phyloP scores from a whole-genome alignment of 2,113 vertebrate species.

The Tyto alba region DNA sequence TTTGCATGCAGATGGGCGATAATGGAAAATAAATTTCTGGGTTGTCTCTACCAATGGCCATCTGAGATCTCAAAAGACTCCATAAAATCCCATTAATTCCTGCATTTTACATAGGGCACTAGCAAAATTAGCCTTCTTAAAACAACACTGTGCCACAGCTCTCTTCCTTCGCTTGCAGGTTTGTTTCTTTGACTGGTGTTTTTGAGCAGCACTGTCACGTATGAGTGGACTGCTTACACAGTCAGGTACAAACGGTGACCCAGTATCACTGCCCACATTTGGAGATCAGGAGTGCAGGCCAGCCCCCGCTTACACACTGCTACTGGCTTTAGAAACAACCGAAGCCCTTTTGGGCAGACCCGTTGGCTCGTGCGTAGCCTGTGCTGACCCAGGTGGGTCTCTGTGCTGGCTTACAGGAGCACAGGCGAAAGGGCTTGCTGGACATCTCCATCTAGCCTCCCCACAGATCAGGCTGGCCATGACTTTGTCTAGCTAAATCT shows the following conservation, averaged over 20 bases:
- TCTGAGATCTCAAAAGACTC: neutral
- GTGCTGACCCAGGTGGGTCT: neutral
- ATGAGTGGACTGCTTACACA: fast-evolving
- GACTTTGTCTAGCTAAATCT: neutral
- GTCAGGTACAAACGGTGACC: neutral
- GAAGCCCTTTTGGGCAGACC: neutral
- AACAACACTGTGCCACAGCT: neutral
- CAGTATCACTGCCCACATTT: neutral
- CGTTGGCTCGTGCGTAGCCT: neutral
- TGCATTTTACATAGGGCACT: neutral
- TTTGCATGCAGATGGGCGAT: neutral
- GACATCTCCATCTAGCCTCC: neutral
- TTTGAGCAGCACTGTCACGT: neutral
- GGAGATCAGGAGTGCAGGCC: neutral
- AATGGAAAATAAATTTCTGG: neutral
- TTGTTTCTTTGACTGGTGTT: too few species aligned
- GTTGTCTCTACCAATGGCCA: neutral
- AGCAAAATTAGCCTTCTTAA: neutral
- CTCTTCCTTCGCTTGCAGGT: neutral
- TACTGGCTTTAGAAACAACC: neutral
- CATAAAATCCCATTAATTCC: neutral
- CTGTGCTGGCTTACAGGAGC: neutral
- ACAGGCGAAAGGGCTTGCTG: neutral
- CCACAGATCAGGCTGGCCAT: neutral
- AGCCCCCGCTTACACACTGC: neutral